These are phyloP conservation scores for Dromas ardeola DNA, from an alignment of 2,113 vertebrate genomes.

Conservation along the genomic window DNA sequence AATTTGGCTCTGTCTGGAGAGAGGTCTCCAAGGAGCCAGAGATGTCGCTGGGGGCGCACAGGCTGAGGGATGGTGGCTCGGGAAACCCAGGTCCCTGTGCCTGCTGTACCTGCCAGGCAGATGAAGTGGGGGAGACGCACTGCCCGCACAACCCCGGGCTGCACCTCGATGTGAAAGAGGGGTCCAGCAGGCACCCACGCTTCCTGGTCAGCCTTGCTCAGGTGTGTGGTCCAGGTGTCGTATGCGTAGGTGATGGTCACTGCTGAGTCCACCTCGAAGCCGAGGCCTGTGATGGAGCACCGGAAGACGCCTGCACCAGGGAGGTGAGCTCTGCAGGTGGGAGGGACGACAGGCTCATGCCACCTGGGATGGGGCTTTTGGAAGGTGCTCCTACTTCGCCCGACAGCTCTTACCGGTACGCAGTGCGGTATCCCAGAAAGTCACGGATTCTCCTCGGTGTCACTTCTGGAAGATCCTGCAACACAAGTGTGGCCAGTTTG, in stretches of 20 bases:
- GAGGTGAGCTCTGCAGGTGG: background rate
- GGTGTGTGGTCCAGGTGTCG: background rate
- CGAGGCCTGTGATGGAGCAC: background rate
- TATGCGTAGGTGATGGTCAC: background rate
- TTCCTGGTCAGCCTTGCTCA: background rate
- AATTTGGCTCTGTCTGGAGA: background rate
- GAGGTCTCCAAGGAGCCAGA: background rate
- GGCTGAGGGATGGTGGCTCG: background rate
- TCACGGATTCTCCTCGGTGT: rapidly evolving
- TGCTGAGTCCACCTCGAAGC: background rate
- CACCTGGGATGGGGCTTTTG: background rate
- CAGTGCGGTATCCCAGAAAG: rapidly evolving
- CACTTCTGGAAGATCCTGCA: background rate
- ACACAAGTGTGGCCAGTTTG: background rate
- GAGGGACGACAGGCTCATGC: background rate
- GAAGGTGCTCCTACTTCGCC: background rate
- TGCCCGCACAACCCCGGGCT: background rate
- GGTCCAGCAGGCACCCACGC: background rate
- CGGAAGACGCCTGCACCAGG: background rate
- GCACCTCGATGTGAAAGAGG: constrained; percentile 23
- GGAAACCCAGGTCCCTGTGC: background rate
- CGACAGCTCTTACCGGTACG: background rate
- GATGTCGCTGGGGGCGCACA: rapidly evolving
- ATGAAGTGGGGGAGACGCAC: constrained; percentile 34
- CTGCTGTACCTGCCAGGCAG: constrained; percentile 2